Evolutionary conservation across 2,888 invertebrate genomes (phyloP).

Genomic region (Apeira syringaria): DNA sequence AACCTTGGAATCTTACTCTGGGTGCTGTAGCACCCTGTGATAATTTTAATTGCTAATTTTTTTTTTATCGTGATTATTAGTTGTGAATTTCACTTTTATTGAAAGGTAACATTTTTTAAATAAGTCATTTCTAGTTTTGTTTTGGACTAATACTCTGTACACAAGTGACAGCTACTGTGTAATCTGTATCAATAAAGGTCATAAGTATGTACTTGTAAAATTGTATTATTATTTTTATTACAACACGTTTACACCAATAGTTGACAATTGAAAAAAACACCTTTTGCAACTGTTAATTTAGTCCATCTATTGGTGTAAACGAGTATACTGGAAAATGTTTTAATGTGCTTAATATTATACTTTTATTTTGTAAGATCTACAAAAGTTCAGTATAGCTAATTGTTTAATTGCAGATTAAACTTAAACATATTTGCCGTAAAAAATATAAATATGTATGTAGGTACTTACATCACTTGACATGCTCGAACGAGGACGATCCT

Average conservation of each 20-base stretch:
- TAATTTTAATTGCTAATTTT: no score
- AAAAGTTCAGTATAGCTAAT: constrained; percentile 7
- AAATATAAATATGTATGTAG: constrained; percentile 11
- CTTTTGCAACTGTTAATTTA: no score
- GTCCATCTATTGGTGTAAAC: no score
- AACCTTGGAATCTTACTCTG: constrained; percentile 1
- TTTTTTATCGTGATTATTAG: no score
- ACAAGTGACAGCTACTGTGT: constrained; percentile 20
- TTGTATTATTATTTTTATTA: constrained; percentile 21
- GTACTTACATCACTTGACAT: constrained; percentile 21
- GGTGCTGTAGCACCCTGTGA: no score
- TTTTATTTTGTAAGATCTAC: constrained; percentile 14
- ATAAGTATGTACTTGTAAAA: constrained; percentile 14
- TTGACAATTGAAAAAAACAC: no score
- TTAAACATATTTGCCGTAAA: constrained; percentile 7
- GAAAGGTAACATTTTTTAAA: neutral
- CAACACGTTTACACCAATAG: constrained; percentile 3
- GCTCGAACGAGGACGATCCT: constrained; percentile 28
- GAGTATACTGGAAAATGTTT: constrained; percentile 12
- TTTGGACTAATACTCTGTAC: constrained; percentile 19
- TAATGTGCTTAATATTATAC: constrained; percentile 14
- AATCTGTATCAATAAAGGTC: constrained; percentile 27
- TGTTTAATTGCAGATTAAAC: neutral
- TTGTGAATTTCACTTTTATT: no score
- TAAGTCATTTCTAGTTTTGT: neutral